Evolutionary conservation across 2,888 invertebrate species (phyloP), one percentile per base, ranked within the genome.

Genomic region (Resseliella maxima): DNA sequence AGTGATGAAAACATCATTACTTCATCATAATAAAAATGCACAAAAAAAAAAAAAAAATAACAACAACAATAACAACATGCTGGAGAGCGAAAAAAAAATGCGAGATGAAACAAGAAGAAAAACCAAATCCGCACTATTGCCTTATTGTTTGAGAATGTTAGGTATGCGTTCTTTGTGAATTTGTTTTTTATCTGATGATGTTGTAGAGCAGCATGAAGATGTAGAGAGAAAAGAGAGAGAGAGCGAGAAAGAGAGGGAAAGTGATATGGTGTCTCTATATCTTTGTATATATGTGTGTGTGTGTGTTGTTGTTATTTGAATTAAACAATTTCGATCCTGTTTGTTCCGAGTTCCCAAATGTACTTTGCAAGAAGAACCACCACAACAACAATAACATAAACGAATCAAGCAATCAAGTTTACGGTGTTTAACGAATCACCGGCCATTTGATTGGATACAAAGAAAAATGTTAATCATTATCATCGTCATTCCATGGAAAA

Each of bases 1-100:
- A 5, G 72, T 72, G 72, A 72, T 72, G 72, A 72, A 72, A 72
- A 31, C 72, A 72, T 72, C 72, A 72, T 72, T 59, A 59, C 59
- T 59, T 72, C 72, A 35, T 72, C 72, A 31, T 18, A 72, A 72
- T 31, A 72, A 50, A 50, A 50, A 31, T 72, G n/a, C 31, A 72
- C 72, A 35, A 72, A 72, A 31, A 72, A 24, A 59, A 24, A 24
- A 10, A 31, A 1, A 15, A 31, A 72, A 72, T 1, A 72, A 72
- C 18, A 72, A 72, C 59, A 59, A 6, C 59, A 24, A 59, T 5
- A 10, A 59, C n/a, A 59, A 50, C n/a, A 59, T 41, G 5, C 41
- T 8, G 12, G 41, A n/a, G 24, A 59, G 18, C 8, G 31, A 72
- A 1, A 31, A 27, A 2, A 24, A 5, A 3, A 15, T 3, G 6